Base-by-base conservation (phyloP, 1,140 invertebrate genomes). In the Littorina saxatilis region DNA sequence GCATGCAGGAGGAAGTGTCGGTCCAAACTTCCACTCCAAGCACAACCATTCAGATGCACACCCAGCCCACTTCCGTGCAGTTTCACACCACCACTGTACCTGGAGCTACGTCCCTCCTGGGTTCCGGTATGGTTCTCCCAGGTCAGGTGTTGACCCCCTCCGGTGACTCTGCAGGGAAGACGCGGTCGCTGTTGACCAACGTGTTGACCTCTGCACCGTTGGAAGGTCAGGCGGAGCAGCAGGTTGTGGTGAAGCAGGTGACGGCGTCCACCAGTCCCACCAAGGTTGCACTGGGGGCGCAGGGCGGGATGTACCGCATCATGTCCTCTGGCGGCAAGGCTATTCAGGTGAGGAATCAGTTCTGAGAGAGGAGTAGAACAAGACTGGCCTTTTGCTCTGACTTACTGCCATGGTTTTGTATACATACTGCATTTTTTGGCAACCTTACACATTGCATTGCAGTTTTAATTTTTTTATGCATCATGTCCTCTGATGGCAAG, bases 271-370 rank as follows among this genome's bases (percentile, higher is more conserved):
- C 55, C 76, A 63, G 23, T 23, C 27, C 73, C 9, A 40, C 17
- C 11, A 66, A n/a, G 27, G 39, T 37, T 2, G 17, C 73, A 0
- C 9, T 78, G 35, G 76, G 50, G 3, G 2, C 55, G 1, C 76
- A 78, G 76, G 17, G 50, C 32, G 32, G 55, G 23, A 63, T 78
- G 55, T 78, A 39, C 58, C 76, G 76, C 76, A 61, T 78, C 55
- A 63, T 78, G 35, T 78, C 76, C 43, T 63, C 76, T 55, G 55
- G 58, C 15, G 55, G 55, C 23, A 63, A 43, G 20, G 35, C 52
- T 20, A 35, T 76, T 58, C 74, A 76, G 74, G 55, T 76, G 50
- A 23, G n/a, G n/a, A n/a, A n/a, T n/a, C n/a, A n/a, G n/a, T n/a
- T n/a, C n/a, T n/a, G n/a, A n/a, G n/a, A n/a, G n/a, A n/a, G n/a